Conservation (phyloP, 2,113 vertebrate genomes). For the Chlamydotis undulata region DNA sequence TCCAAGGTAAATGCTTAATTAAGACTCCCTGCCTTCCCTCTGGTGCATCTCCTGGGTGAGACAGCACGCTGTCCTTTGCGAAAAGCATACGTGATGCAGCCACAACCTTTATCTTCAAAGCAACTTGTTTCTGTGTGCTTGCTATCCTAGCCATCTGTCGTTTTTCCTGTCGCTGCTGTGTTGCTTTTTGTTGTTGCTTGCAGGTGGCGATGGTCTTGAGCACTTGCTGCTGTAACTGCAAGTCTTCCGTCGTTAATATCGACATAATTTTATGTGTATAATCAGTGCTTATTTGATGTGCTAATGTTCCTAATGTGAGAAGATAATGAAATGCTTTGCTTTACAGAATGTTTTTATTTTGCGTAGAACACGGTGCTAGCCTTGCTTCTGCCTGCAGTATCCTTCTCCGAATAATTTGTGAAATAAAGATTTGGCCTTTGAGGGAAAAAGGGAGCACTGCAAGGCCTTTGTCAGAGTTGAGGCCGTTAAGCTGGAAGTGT, state of each 20-base stretch:
- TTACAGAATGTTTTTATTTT: not conserved
- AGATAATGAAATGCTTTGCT: not conserved
- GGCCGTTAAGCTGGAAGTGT: not conserved
- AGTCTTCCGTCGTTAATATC: not conserved
- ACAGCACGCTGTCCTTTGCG: not conserved
- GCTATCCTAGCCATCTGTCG: not conserved
- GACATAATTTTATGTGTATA: not conserved
- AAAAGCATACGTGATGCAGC: fast-evolving
- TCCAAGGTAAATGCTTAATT: not conserved
- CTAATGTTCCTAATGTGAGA: not conserved
- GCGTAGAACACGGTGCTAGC: not conserved
- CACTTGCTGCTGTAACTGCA: not conserved
- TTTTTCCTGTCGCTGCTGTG: not conserved
- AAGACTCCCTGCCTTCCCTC: not conserved
- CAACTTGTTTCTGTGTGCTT: not conserved
- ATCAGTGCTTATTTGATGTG: not conserved
- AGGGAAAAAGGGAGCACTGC: not conserved
- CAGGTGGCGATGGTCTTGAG: not conserved
- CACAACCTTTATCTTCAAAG: not conserved
- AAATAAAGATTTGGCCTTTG: not conserved
- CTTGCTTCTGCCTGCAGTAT: not conserved
- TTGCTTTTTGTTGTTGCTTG: not conserved
- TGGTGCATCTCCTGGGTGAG: not conserved
- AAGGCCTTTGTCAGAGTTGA: not conserved
- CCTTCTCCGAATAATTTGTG: not conserved